Evolutionary conservation across 2,888 invertebrate species (phyloP).

Genomic region (Acanthoscelides obtectus): DNA sequence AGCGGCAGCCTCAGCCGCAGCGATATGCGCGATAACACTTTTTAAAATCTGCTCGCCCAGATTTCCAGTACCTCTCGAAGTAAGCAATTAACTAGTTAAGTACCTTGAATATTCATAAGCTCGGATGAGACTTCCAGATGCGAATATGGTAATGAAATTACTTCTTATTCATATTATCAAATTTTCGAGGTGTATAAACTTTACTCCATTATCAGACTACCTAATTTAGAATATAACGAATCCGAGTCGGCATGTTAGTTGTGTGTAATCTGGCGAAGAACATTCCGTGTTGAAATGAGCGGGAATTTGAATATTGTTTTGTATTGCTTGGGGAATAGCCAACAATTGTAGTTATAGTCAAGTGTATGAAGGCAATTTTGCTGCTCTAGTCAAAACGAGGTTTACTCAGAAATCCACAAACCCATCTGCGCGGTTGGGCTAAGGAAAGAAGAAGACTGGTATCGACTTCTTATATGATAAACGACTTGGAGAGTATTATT

Average conservation of each 20-base stretch:
- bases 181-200: conserved; percentile 38
- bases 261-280: background rate
- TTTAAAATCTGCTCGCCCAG: conserved; percentile 21
- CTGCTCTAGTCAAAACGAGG: too few relatives aligned
- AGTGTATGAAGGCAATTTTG: background rate
- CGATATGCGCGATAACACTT: conserved; percentile 17
- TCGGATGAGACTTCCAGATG: conserved; percentile 31
- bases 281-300: background rate
- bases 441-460: too few relatives aligned
- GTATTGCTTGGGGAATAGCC: background rate
- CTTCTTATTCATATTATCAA: conserved; percentile 38
- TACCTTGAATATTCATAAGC: conserved; percentile 40
- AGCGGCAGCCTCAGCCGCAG: too few relatives aligned
- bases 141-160: conserved; percentile 42
- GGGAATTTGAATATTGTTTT: background rate
- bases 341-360: background rate
- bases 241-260: conserved; percentile 23
- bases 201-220: conserved; percentile 33
- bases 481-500: too few relatives aligned
- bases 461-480: too few relatives aligned
- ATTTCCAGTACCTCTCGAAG: conserved; percentile 27
- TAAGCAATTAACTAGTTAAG: conserved; percentile 36
- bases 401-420: too few relatives aligned
- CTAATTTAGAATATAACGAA: conserved; percentile 30
- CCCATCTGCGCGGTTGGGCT: too few relatives aligned